phyloP scores from a whole-genome alignment of 2,797 vertebrate genomes.

The Ibycter americanus region DNA sequence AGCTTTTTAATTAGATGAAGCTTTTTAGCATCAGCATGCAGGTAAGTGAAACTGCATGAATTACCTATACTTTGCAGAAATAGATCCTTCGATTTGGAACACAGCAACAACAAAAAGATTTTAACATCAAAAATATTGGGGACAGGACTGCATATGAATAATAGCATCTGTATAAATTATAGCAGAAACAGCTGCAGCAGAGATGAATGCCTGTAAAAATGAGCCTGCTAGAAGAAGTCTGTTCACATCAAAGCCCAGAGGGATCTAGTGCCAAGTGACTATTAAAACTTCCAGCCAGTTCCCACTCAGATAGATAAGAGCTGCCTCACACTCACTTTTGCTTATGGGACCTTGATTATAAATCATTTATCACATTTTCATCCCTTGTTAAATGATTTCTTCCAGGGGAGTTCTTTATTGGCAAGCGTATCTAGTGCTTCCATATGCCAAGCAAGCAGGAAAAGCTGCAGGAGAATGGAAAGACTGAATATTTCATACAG shows the following conservation, averaged over 20 bases:
- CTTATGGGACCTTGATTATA: slow-evolving; percentile 15
- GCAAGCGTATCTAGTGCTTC: background rate
- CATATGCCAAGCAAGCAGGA: slow-evolving; percentile 12
- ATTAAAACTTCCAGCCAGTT: background rate
- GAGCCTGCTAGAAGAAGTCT: background rate
- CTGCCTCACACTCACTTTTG: background rate
- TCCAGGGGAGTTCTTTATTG: slow-evolving; percentile 28
- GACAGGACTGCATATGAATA: background rate
- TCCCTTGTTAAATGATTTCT: slow-evolving; percentile 36
- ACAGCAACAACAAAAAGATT: slow-evolving; percentile 12
- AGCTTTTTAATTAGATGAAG: slow-evolving; percentile 46
- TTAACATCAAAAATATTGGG: slow-evolving; percentile 6
- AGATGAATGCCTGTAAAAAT: slow-evolving; percentile 8
- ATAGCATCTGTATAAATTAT: slow-evolving; percentile 2
- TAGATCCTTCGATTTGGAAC: slow-evolving; percentile 20
- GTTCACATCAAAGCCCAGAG: background rate
- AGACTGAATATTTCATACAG: slow-evolving; percentile 4
- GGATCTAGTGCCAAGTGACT: slow-evolving; percentile 13
- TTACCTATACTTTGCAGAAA: slow-evolving; percentile 12
- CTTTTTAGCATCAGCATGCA: slow-evolving; percentile 1
- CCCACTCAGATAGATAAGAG: background rate
- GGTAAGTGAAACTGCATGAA: slow-evolving; percentile 1
- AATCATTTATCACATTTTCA: slow-evolving; percentile 46
- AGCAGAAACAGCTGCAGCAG: slow-evolving; percentile 29
- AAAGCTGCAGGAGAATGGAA: slow-evolving; percentile 10